Evolutionary conservation across 1,140 invertebrate species (phyloP), one percentile per base, ranked within the genome.

Genomic region (Drosophila tsacasi): DNA sequence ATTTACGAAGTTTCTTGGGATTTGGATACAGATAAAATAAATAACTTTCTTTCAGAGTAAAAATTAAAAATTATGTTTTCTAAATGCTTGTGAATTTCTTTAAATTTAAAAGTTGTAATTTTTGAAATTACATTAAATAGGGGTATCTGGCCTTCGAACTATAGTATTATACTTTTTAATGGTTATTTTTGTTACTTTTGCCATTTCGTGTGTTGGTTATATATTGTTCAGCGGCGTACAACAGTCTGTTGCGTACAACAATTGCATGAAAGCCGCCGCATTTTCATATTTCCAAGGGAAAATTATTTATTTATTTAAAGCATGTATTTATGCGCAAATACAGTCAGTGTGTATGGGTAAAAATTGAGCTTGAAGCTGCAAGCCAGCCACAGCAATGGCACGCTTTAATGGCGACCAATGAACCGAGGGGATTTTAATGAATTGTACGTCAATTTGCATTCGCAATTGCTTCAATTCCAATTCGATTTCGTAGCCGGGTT

Each of bases 391-490:
- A 55, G 67, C 67, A 61, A 12, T 68, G 67, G 55, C 64, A 75
- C 65, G 76, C 84, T 89, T 77, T 71, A 89, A 77, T 81, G 66
- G 78, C 60, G 52, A 44, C 66, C 81, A 89, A 79, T 90, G 85
- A 82, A 76, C 68, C 78, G 58, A 63, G 52, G 54, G 55, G 71
- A 71, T 81, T 89, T 89, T 85, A 89, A 89, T 90, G 85, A 89
- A 89, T 85, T 89, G 75, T 61, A 64, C 85, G 73, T 85, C 75
- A 79, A 85, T 73, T 85, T 89, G 74, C 81, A 81, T 84, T 83
- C 62, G 64, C 66, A 73, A 81, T 77, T 75, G 63, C 52, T 81
- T 77, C 77, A 66, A 72, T 84, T 80, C 79, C 57, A 84, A 83
- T 80, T 84, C 49, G 68, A 61, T 66, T 79, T 49, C 54, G 65